Evolutionary conservation across 2,113 vertebrate species (phyloP).

Genomic region (Apteryx mantelli): DNA sequence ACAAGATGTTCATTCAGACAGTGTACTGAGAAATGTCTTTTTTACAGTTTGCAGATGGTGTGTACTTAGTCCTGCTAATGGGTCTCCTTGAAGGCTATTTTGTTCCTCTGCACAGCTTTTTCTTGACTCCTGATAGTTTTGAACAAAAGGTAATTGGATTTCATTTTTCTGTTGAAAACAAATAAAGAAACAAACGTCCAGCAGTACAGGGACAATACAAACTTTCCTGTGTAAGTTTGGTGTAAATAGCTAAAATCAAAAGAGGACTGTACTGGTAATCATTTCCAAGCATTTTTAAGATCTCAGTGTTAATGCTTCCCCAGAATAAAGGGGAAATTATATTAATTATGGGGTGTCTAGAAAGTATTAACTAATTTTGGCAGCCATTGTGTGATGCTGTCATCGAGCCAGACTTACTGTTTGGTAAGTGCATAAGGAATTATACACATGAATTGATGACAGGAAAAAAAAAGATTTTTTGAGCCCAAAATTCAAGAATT

Average conservation of each 20-base stretch:
- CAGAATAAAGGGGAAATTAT: background rate
- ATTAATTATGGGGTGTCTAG: background rate
- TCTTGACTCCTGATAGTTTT: conserved; percentile 97
- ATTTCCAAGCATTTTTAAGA: background rate
- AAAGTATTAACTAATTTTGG: conserved; percentile 7
- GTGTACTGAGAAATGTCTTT: background rate
- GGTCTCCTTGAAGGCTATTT: conserved; percentile 97
- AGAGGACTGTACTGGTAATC: background rate
- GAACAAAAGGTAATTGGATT: conserved; percentile 91
- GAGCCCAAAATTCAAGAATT: background rate
- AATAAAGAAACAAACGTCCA: background rate
- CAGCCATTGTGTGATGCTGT: background rate
- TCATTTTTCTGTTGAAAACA: conserved; percentile 4
- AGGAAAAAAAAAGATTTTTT: background rate
- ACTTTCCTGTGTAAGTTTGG: background rate
- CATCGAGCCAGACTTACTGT: background rate
- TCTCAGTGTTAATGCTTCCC: background rate
- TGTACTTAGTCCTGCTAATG: conserved; percentile 97
- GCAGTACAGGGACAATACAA: background rate
- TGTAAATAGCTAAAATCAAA: background rate
- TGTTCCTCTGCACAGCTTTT: conserved; percentile 96
- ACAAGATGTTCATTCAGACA: background rate
- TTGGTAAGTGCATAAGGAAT: background rate
- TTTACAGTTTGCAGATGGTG: conserved; percentile 95
- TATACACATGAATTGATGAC: background rate